Percentiles rank a stretch among this genome's conserved stretches.
phyloP scores from a whole-genome alignment of 1,140 invertebrate genomes.

The Ceratina australensis region DNA sequence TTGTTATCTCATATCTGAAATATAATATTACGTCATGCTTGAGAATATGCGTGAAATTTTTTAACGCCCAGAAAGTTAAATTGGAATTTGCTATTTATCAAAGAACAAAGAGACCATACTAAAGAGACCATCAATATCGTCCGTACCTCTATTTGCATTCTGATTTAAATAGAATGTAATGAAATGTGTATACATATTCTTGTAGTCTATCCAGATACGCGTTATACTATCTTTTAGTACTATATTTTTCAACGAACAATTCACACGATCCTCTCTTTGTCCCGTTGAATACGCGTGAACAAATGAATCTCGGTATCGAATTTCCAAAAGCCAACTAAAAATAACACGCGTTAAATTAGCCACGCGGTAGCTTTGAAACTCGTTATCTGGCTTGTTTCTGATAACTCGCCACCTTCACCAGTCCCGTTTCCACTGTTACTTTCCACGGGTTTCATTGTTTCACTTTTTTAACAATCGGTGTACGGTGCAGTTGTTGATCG shows the following conservation, averaged over 20 bases:
- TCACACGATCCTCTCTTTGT: background rate
- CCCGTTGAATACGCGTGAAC: background rate
- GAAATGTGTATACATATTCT: background rate
- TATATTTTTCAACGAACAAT: background rate
- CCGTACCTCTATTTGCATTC: slow-evolving; percentile 3
- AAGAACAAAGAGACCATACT: background rate
- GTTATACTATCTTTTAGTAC: no score
- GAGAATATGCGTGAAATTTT: slow-evolving; percentile 25
- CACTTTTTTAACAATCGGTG: background rate
- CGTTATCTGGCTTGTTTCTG: slow-evolving; percentile 28
- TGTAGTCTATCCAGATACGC: background rate
- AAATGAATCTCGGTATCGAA: slow-evolving; percentile 23
- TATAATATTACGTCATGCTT: slow-evolving; percentile 12
- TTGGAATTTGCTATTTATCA: slow-evolving; percentile 26
- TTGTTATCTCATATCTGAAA: slow-evolving; percentile 4
- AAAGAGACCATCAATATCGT: background rate
- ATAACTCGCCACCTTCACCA: slow-evolving; percentile 40
- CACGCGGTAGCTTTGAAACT: slow-evolving; percentile 22
- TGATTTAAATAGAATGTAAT: background rate
- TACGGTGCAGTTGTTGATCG: background rate
- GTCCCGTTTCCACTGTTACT: background rate
- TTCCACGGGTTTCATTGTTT: background rate
- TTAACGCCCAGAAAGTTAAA: slow-evolving; percentile 2
- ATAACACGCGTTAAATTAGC: slow-evolving; percentile 20
- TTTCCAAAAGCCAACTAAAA: slow-evolving; percentile 16